Conservation (phyloP, 2,113 vertebrate genomes). For the Nothocercus nigrocapillus region DNA sequence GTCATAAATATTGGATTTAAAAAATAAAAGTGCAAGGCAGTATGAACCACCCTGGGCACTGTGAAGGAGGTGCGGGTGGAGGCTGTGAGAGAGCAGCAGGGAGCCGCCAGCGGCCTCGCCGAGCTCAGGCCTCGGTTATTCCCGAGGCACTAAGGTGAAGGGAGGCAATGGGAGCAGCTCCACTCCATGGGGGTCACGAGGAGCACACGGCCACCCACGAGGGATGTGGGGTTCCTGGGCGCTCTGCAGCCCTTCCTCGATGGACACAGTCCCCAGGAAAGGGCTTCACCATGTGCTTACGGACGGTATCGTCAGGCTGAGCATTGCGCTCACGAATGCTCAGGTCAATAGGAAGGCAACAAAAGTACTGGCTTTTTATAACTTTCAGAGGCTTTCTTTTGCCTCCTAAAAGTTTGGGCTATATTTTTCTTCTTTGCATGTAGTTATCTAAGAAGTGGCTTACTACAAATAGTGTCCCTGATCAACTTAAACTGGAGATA, state of each 20-base stretch:
- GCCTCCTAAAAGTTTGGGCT: background rate
- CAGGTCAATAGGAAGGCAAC: background rate
- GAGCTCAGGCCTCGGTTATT: background rate
- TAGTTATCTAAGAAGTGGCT: background rate
- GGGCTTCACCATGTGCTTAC: background rate
- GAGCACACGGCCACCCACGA: rapidly evolving
- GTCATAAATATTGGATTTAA: background rate
- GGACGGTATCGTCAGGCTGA: background rate
- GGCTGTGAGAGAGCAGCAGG: background rate
- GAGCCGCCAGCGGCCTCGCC: background rate
- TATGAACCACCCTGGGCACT: background rate
- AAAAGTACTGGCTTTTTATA: background rate
- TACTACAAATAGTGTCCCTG: background rate
- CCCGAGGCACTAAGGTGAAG: background rate
- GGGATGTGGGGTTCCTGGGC: background rate
- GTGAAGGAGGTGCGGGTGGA: background rate
- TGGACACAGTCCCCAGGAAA: background rate
- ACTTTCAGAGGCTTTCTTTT: background rate
- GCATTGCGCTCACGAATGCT: background rate
- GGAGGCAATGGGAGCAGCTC: background rate
- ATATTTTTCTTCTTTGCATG: background rate
- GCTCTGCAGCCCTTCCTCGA: background rate
- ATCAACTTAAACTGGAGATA: background rate
- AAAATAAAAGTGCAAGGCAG: background rate
- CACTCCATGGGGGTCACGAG: rapidly evolving